Evolutionary conservation across 2,888 invertebrate species (phyloP).

Genomic region (Branchellion lobata): DNA sequence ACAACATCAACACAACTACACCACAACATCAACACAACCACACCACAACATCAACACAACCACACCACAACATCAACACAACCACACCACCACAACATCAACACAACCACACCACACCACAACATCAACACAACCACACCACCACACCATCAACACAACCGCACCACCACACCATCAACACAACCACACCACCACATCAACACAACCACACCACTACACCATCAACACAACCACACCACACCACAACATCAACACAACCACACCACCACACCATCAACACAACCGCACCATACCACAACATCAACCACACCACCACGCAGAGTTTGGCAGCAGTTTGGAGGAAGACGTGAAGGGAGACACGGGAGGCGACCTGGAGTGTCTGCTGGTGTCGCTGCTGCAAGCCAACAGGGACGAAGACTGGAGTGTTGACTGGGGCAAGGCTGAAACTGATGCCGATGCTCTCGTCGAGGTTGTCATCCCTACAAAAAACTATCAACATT

Average conservation of each 20-base stretch:
- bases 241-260: not conserved
- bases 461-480: constrained; percentile 35
- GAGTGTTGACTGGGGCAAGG: constrained; percentile 53
- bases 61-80: no score
- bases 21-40: no score
- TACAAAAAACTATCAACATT: no score
- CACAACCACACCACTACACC: not conserved
- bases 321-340: constrained; percentile 57
- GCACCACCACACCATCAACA: no score
- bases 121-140: no score
- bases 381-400: constrained; percentile 55
- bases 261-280: not conserved
- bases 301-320: constrained; percentile 48
- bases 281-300: not conserved
- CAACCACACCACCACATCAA: no score
- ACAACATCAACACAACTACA: no score
- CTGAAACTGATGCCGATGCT: constrained; percentile 53
- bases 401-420: constrained; percentile 40
- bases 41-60: not conserved
- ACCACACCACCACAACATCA: no score
- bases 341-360: constrained; percentile 59
- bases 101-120: no score
- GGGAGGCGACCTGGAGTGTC: constrained; percentile 59
- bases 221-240: not conserved
- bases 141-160: constrained; percentile 48